Percentiles rank a stretch among this genome's conserved stretches.
Evolutionary conservation across 2,888 invertebrate species (phyloP).

Genomic region (Ceraclea dissimilis): DNA sequence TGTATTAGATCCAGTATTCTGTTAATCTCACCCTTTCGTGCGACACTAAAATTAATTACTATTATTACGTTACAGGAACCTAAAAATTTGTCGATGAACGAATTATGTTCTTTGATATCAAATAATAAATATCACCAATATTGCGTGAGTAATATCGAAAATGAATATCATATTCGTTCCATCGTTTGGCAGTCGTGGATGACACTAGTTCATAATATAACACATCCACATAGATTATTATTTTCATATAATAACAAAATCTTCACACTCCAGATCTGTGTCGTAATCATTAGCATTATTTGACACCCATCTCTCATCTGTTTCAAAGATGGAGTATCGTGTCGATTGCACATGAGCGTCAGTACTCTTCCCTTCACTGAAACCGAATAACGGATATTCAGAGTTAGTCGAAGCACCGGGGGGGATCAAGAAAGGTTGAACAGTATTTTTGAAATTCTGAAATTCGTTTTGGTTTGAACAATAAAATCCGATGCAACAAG

Average conservation of each 20-base stretch:
- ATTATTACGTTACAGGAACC: no score
- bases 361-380: slow-evolving; percentile 63
- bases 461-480: slow-evolving; percentile 69
- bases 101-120: no score
- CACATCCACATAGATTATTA: no score
- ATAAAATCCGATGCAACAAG: slow-evolving; percentile 88
- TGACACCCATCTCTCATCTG: slow-evolving; percentile 46
- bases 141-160: no score
- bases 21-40: no score
- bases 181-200: no score
- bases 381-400: slow-evolving; percentile 79
- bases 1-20: no score
- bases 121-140: no score
- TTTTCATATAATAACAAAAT: slow-evolving; percentile 60
- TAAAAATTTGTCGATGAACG: no score
- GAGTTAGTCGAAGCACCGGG: slow-evolving; percentile 43
- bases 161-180: no score
- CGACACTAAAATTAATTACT: no score
- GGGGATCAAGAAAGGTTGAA: slow-evolving; percentile 51
- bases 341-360: slow-evolving; percentile 50
- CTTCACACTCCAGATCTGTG: slow-evolving; percentile 63
- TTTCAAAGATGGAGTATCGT: slow-evolving; percentile 48
- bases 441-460: slow-evolving; percentile 63
- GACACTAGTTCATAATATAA: no score
- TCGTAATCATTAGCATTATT: slow-evolving; percentile 49